Conservation (phyloP, 2,888 invertebrate species). For the Bugula neritina region DNA sequence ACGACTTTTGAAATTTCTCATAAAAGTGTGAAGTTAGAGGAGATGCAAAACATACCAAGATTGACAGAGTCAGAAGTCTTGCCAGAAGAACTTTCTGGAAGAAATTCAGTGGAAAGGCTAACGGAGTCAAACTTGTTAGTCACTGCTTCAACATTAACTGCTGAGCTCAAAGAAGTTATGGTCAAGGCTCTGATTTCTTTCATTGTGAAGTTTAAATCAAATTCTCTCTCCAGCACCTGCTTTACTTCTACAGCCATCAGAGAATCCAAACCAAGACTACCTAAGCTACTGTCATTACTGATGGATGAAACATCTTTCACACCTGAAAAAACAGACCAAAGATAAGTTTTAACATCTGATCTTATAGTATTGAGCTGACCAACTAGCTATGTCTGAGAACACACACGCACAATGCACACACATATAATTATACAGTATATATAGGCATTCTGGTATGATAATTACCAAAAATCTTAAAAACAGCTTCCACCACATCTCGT, state of each 20-base stretch:
- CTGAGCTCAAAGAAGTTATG: constrained; percentile 31
- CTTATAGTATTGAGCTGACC: no score
- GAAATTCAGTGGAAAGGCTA: no score
- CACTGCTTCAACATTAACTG: neutral
- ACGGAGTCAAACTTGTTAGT: neutral
- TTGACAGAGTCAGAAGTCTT: no score
- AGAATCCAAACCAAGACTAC: constrained; percentile 95
- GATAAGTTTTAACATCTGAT: no score
- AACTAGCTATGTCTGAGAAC: no score
- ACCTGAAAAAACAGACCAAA: constrained; percentile 61
- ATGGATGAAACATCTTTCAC: constrained; percentile 79
- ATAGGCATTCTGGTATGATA: neutral
- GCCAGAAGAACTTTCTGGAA: no score
- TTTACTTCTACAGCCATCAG: constrained; percentile 99
- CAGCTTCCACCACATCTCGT: constrained; percentile 69
- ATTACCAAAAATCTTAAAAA: constrained; percentile 77
- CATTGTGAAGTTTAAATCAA: constrained; percentile 80
- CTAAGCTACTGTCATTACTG: constrained; percentile 69
- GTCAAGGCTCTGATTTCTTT: constrained; percentile 73
- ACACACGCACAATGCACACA: no score
- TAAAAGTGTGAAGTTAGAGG: no score
- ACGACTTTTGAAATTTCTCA: no score
- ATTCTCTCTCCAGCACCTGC: constrained; percentile 85
- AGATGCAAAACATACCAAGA: no score
- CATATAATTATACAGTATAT: no score